Evolutionary conservation across 2,888 invertebrate genomes (phyloP), one percentile per base, ranked within the genome.

Genomic region (Drosophila parthenogenetica): DNA sequence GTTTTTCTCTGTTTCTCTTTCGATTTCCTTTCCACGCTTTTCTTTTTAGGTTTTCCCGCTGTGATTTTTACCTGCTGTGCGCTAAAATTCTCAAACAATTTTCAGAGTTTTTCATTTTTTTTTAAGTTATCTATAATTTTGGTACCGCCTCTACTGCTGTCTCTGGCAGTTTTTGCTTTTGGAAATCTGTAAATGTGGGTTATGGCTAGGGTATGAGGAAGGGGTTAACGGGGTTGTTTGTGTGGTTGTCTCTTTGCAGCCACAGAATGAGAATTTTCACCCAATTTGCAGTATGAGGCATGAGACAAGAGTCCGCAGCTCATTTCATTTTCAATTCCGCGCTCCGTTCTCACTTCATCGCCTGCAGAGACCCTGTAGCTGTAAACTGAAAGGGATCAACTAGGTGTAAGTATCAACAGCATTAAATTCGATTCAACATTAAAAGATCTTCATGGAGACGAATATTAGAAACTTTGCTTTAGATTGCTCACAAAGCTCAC

Each of bases 51-150:
- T 37, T 40, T 35, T 50, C 54, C 37, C 45, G 57, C 62, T 68
- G 68, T 29, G 46, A 35, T 54, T 29, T 49, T 32, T 57, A 77
- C 77, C 77, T 77, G 79, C 79, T 70, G 60, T 74, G 79, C 79
- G 62, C 63, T 77, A 65, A 68, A 73, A 61, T 61, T 76, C 73
- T 62, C 51, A 39, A 58, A 64, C 40, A 17, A 53, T 57, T 63
- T 63, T 32, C 16, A 0, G 11, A 32, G 29, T 46, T 53, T 42
- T 37, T 54, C 45, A 13, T 35, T 35, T 29, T 17, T 14, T 42
- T 55, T 37, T 10, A 4, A 4, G 7, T 57, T 61, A 48, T 25
- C 32, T 45, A 32, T 55, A 57, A 32, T 37, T 49, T 29, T n/a
- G 13, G 35, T 13, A 35, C 35, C 39, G 39, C 48, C 46, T 29